Conservation (phyloP, 2,113 vertebrate genomes). For the Megaceryle maxima region DNA sequence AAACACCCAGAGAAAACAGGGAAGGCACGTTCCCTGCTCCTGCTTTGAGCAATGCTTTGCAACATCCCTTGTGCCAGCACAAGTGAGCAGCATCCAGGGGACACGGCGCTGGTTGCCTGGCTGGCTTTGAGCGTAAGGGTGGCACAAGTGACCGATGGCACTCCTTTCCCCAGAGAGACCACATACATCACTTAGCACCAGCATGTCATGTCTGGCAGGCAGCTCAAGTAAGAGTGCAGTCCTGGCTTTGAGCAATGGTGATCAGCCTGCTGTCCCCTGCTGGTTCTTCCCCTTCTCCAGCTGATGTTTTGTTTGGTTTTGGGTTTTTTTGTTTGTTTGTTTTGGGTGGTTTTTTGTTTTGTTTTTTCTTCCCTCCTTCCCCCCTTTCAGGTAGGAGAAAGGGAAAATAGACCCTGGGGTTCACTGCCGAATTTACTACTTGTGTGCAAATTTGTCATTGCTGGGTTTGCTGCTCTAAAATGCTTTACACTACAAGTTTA, state of each 20-base stretch:
- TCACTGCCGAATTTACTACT: neutral
- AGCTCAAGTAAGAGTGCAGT: neutral
- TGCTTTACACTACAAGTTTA: neutral
- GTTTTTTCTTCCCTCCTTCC: neutral
- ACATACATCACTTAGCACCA: neutral
- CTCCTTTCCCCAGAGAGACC: neutral
- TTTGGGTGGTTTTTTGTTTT: neutral
- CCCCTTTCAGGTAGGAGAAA: neutral
- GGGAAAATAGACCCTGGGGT: neutral
- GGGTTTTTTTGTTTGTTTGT: too few species aligned
- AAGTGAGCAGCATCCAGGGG: neutral
- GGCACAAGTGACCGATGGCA: neutral
- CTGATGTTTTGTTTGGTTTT: neutral
- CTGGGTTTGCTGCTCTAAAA: neutral
- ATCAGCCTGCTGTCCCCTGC: neutral
- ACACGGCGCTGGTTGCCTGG: neutral
- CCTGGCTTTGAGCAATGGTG: neutral
- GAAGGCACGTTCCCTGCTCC: neutral
- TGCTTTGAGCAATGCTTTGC: accelerated
- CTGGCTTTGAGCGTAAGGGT: neutral
- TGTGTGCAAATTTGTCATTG: neutral
- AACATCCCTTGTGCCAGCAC: accelerated
- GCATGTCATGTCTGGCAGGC: neutral
- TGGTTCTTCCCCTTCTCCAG: neutral
- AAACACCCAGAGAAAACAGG: neutral